Conservation (phyloP, 2,113 vertebrate species). For the Apaloderma vittatum region DNA sequence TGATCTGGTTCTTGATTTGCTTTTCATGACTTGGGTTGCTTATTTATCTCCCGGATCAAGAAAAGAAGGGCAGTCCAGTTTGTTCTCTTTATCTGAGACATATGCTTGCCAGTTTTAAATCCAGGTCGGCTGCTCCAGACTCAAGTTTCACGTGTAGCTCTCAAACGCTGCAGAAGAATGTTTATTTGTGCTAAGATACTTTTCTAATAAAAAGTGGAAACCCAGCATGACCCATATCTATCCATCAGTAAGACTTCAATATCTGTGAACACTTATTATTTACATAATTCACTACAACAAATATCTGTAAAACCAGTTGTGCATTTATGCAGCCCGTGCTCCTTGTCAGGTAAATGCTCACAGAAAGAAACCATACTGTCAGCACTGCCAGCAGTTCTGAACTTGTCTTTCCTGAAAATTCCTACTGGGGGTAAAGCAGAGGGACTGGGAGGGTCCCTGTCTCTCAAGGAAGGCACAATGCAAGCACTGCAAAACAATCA, state of each 20-base stretch:
- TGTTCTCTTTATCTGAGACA: background rate
- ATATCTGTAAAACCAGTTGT: background rate
- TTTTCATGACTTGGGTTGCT: background rate
- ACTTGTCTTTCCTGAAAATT: background rate
- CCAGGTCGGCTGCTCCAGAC: background rate
- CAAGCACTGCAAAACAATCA: background rate
- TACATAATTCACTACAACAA: background rate
- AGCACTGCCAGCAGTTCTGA: background rate
- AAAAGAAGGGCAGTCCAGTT: background rate
- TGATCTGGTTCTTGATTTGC: background rate
- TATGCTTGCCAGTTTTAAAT: background rate
- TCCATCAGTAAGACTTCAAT: background rate
- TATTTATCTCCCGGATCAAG: background rate
- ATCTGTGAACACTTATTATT: background rate
- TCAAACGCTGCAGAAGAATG: background rate
- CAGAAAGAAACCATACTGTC: fast-evolving
- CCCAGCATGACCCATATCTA: background rate
- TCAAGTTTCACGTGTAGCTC: background rate
- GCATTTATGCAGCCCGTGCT: background rate
- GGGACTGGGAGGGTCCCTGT: background rate
- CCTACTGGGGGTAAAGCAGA: background rate
- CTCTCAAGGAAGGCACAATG: fast-evolving
- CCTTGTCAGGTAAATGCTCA: background rate
- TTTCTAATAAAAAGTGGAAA: constrained; percentile 6
- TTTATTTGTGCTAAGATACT: background rate